Conservation (phyloP, 1,140 invertebrate species). For the Acromyrmex charruanus region DNA sequence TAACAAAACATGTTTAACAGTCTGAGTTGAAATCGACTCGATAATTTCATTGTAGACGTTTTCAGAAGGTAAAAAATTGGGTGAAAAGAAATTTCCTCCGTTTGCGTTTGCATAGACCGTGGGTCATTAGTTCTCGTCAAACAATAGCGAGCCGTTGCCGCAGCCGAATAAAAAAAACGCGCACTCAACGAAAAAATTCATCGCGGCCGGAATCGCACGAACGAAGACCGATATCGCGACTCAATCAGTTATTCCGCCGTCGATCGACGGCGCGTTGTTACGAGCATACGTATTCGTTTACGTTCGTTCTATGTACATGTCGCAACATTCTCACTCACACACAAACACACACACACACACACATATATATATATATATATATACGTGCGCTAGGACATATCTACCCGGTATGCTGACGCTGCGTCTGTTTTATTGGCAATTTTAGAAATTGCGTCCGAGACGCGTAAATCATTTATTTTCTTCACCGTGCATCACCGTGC, state of each 20-base stretch:
- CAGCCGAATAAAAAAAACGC: slow-evolving; percentile 14
- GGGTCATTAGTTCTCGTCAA: slow-evolving; percentile 59
- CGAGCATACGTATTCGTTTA: slow-evolving; percentile 49
- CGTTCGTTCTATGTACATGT: slow-evolving; percentile 37
- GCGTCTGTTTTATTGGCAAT: slow-evolving; percentile 78
- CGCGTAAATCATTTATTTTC: slow-evolving; percentile 73
- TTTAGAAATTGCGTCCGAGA: slow-evolving; percentile 73
- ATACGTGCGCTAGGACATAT: slow-evolving; percentile 14
- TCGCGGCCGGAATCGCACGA: slow-evolving; percentile 33
- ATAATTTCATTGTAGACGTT: slow-evolving; percentile 46
- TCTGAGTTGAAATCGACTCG: not conserved
- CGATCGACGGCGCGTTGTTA: slow-evolving; percentile 69
- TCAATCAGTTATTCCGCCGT: slow-evolving; percentile 71
- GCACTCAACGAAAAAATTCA: slow-evolving; percentile 49
- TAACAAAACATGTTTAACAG: not conserved
- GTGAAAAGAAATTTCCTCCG: slow-evolving; percentile 6
- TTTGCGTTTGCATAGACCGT: slow-evolving; percentile 47
- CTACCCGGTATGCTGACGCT: slow-evolving; percentile 57
- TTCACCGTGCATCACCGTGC: slow-evolving; percentile 35
- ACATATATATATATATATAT: too few relatives aligned
- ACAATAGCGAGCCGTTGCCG: slow-evolving; percentile 32
- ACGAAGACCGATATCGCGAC: slow-evolving; percentile 57
- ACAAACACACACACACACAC: too few relatives aligned
- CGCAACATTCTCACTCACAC: too few relatives aligned
- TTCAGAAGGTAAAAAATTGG: not conserved